Percentiles rank a stretch among this genome's conserved stretches.
Conservation (phyloP, 2,888 invertebrate genomes). For the Rhabditoides inermis region DNA sequence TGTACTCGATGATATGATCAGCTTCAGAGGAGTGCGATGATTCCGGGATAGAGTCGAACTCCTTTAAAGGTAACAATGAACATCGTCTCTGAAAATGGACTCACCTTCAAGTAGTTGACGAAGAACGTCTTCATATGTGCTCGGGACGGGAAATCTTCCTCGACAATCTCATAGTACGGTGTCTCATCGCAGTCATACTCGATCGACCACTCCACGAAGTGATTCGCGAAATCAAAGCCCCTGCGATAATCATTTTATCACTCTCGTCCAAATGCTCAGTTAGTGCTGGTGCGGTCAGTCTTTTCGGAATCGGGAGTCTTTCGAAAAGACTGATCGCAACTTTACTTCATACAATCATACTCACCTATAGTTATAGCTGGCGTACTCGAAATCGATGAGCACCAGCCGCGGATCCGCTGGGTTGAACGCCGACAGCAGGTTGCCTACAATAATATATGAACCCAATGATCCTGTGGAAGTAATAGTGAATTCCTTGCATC, state of each 20-base stretch:
- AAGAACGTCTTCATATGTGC: constrained; percentile 25
- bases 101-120: constrained; percentile 22
- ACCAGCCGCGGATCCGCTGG: constrained; percentile 59
- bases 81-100: too few relatives aligned
- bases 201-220: constrained; percentile 80
- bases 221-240: constrained; percentile 86
- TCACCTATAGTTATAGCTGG: constrained; percentile 75
- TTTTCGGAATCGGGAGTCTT: not conserved
- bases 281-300: not conserved
- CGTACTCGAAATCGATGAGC: constrained; percentile 86
- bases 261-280: too few relatives aligned
- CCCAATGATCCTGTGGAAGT: not conserved
- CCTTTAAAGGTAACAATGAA: too few relatives aligned
- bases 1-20: too few relatives aligned
- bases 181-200: constrained; percentile 72
- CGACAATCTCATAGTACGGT: constrained; percentile 67
- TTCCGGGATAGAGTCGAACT: constrained; percentile 2
- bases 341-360: not conserved
- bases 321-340: not conserved
- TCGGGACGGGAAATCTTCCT: constrained; percentile 24
- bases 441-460: too few relatives aligned
- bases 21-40: too few relatives aligned
- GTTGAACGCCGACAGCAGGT: constrained; percentile 48
- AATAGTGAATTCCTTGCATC: not conserved
- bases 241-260: constrained; percentile 55